Percentiles rank a stretch among this genome's conserved stretches.
phyloP scores from a whole-genome alignment of 2,797 vertebrate genomes.

The Serranus cabrilla region DNA sequence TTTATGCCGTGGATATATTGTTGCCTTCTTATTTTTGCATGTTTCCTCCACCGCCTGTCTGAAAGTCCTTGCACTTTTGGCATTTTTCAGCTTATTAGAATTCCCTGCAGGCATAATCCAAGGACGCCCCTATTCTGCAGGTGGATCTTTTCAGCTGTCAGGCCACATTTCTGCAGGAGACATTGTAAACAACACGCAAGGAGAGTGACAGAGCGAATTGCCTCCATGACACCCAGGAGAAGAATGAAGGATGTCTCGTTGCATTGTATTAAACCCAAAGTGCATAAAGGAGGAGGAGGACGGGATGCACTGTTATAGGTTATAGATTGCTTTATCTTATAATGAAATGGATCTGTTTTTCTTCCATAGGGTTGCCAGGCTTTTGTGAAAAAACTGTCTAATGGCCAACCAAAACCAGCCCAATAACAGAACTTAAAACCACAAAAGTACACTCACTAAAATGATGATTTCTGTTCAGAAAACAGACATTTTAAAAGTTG shows the following conservation, averaged over 20 bases:
- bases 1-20: conserved; percentile 37
- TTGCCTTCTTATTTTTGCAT: conserved; percentile 24
- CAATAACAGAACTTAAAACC: too few relatives aligned
- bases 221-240: conserved; percentile 20
- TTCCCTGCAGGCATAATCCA: conserved; percentile 64
- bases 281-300: background rate
- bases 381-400: too few relatives aligned
- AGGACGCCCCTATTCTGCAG: conserved; percentile 54
- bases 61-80: conserved; percentile 52
- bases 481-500: too few relatives aligned
- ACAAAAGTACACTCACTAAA: too few relatives aligned
- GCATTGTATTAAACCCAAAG: conserved; percentile 3
- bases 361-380: too few relatives aligned
- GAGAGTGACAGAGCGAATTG: conserved; percentile 35
- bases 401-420: too few relatives aligned
- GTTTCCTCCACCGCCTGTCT: conserved; percentile 36
- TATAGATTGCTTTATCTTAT: background rate
- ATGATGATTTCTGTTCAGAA: too few relatives aligned
- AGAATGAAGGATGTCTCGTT: conserved; percentile 19
- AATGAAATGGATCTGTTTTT: background rate
- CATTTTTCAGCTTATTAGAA: conserved; percentile 65
- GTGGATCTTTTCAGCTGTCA: conserved; percentile 67
- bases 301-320: background rate
- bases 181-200: conserved; percentile 48
- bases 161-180: conserved; percentile 53